A percentile compares a stretch with the other conserved stretches of the same genome.
These are phyloP conservation scores for Lepidocyrtinus sp. DNA, from an alignment of 2,888 invertebrate species.

Conservation along the genomic window DNA sequence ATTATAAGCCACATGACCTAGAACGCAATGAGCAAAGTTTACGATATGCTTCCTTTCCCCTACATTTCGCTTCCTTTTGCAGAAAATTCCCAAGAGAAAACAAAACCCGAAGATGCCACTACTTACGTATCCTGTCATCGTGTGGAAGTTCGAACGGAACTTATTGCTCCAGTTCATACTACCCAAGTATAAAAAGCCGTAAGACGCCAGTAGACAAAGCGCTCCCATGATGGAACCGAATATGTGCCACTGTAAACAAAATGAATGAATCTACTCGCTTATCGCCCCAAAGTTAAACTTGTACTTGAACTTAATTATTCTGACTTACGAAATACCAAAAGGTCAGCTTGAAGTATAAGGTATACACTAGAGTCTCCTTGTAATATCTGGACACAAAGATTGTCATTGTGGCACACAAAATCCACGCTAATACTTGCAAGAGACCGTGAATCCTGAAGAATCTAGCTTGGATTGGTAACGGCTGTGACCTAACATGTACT, in stretches of 20 bases:
- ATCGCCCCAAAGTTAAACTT: too few relatives aligned
- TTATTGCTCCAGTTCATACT: background rate
- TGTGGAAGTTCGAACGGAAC: conserved; percentile 47
- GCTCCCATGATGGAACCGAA: background rate
- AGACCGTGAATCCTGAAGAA: conserved; percentile 32
- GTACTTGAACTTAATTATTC: background rate
- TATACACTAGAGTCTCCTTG: conserved; percentile 48
- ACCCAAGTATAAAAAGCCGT: background rate
- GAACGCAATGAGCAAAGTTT: conserved; percentile 10
- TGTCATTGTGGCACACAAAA: conserved; percentile 40
- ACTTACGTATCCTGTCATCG: conserved; percentile 13
- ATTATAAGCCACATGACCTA: conserved; percentile 26
- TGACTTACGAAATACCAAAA: conserved; percentile 47
- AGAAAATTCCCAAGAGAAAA: background rate
- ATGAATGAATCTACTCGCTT: background rate
- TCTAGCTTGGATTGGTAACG: conserved; percentile 23
- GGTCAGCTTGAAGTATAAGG: background rate
- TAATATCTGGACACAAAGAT: conserved; percentile 49
- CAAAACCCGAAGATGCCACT: background rate
- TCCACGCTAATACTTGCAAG: conserved; percentile 47
- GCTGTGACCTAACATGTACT: conserved; percentile 14
- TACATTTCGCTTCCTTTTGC: background rate
- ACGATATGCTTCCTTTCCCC: background rate
- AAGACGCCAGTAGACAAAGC: background rate
- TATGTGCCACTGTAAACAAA: conserved; percentile 17